phyloP scores from a whole-genome alignment of 2,888 invertebrate genomes.

The Lordiphosa andalusiaca region DNA sequence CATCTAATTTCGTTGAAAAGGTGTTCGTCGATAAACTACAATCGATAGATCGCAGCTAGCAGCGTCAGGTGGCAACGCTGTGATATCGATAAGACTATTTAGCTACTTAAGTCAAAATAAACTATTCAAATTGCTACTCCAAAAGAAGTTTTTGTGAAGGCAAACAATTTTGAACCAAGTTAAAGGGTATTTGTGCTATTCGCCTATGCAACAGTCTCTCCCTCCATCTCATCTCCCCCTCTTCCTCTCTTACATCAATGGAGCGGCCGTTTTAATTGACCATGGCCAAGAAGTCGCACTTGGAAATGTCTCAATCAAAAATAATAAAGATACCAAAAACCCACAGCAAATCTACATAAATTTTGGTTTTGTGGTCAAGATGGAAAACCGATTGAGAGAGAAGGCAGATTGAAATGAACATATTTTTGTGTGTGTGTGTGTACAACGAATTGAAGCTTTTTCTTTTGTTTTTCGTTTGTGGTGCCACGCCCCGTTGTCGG shows the following conservation, averaged over 20 bases:
- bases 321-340: conserved; percentile 42
- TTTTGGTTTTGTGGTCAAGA: conserved; percentile 31
- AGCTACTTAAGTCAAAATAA: too few species aligned
- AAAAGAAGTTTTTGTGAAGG: too few species aligned
- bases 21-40: too few species aligned
- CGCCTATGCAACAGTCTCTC: background rate
- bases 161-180: too few species aligned
- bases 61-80: too few species aligned
- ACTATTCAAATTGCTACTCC: too few species aligned
- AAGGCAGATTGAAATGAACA: conserved; percentile 43
- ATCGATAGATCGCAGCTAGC: too few species aligned
- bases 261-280: conserved; percentile 62
- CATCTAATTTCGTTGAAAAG: too few species aligned
- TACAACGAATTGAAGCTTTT: conserved; percentile 53
- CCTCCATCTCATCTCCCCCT: too few species aligned
- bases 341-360: conserved; percentile 71
- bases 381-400: conserved; percentile 9
- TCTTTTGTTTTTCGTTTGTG: conserved; percentile 34
- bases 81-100: too few species aligned
- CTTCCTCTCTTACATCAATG: background rate
- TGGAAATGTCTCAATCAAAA: conserved; percentile 70
- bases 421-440: conserved; percentile 1
- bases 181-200: background rate
- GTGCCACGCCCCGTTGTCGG: conserved; percentile 61
- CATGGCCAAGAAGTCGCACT: conserved; percentile 74